phyloP scores from a whole-genome alignment of 2,113 vertebrate species.

The Uria lomvia region DNA sequence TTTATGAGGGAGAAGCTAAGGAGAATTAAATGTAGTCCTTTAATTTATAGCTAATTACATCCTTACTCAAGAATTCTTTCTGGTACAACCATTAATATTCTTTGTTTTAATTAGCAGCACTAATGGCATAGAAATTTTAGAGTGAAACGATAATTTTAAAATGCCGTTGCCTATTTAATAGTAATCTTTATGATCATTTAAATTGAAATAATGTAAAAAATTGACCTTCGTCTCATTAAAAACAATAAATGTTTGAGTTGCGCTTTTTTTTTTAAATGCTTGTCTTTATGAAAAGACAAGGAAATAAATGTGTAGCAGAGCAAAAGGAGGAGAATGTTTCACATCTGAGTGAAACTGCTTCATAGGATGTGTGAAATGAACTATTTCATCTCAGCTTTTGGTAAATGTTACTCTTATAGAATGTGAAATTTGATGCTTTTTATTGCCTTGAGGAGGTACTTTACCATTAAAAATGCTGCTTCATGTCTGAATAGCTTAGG shows the following conservation, averaged over 20 bases:
- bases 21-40: not conserved
- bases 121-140: not conserved
- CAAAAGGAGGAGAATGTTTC: not conserved
- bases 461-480: not conserved
- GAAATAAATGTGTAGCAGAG: not conserved
- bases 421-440: not conserved
- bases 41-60: not conserved
- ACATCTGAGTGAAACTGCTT: not conserved
- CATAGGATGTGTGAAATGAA: not conserved
- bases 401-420: not conserved
- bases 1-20: not conserved
- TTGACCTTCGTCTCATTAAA: not conserved
- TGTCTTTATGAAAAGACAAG: not conserved
- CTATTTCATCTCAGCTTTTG: not conserved
- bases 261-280: not conserved
- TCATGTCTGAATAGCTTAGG: rapidly evolving
- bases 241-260: not conserved
- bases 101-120: not conserved
- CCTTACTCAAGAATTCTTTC: not conserved
- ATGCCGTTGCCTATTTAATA: not conserved
- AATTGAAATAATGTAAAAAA: not conserved
- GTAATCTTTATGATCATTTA: not conserved
- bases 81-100: not conserved
- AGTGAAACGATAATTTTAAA: not conserved
- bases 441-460: not conserved